Conservation (phyloP, 2,888 invertebrate genomes). For the Melanotus villosus region DNA sequence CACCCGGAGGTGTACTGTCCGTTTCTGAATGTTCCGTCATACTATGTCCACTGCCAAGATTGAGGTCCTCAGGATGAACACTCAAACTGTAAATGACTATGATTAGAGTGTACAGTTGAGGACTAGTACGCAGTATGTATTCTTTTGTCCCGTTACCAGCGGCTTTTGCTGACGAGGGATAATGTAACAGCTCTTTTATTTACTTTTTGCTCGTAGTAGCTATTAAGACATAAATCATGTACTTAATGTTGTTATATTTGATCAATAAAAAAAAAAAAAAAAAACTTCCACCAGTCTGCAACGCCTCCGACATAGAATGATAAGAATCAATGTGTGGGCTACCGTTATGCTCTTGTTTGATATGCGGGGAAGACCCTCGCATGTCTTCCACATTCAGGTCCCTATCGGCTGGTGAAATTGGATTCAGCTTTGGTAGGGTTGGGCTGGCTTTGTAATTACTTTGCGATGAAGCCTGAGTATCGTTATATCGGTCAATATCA, state of each 20-base stretch:
- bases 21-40: slow-evolving; percentile 74
- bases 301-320: slow-evolving; percentile 67
- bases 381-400: slow-evolving; percentile 71
- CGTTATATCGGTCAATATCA: slow-evolving; percentile 79
- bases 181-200: too few relatives aligned
- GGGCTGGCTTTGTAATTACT: slow-evolving; percentile 78
- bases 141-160: too few relatives aligned
- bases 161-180: too few relatives aligned
- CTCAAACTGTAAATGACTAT: slow-evolving; percentile 67
- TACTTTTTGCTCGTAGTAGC: too few relatives aligned
- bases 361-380: slow-evolving; percentile 71
- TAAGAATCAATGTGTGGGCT: slow-evolving; percentile 66
- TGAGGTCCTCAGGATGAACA: slow-evolving; percentile 73
- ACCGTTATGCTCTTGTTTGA: slow-evolving; percentile 75
- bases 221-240: too few relatives aligned
- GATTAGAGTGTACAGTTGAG: too few relatives aligned
- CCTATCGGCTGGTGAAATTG: slow-evolving; percentile 72
- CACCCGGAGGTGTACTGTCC: slow-evolving; percentile 71
- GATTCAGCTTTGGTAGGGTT: slow-evolving; percentile 75
- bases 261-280: too few relatives aligned
- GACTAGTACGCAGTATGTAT: too few relatives aligned
- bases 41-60: slow-evolving; percentile 75
- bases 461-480: slow-evolving; percentile 77
- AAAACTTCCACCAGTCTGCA: slow-evolving; percentile 63
- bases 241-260: too few relatives aligned